These are phyloP conservation scores for Psix sp. DNA, from an alignment of 1,140 invertebrate species.

Conservation along the genomic window DNA sequence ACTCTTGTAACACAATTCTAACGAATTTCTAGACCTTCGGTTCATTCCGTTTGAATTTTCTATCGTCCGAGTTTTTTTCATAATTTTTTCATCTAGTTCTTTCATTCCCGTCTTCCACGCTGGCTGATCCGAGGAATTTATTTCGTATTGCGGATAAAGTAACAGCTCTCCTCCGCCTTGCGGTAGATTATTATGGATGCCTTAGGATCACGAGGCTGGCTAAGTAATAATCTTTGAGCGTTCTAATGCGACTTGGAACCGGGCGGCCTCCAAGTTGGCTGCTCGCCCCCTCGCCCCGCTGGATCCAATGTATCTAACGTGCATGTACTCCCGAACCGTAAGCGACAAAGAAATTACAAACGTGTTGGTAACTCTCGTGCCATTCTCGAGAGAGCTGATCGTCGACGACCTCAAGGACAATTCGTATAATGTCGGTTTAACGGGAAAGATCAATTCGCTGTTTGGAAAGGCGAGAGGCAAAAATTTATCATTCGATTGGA, in stretches of 20 bases:
- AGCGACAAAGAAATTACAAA: constrained; percentile 71
- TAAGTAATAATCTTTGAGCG: constrained; percentile 76
- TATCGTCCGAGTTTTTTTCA: background rate
- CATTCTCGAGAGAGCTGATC: constrained; percentile 64
- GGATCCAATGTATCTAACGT: constrained; percentile 59
- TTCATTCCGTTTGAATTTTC: background rate
- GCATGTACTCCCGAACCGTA: constrained; percentile 61
- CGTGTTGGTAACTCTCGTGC: constrained; percentile 63
- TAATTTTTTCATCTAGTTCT: constrained; percentile 18
- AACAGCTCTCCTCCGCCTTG: constrained; percentile 57
- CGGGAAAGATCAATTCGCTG: constrained; percentile 62
- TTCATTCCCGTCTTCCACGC: constrained; percentile 33
- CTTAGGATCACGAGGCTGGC: constrained; percentile 72
- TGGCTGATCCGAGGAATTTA: constrained; percentile 57
- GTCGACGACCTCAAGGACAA: constrained; percentile 70
- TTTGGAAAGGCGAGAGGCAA: constrained; percentile 62
- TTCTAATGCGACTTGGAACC: constrained; percentile 76
- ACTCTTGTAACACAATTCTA: no score
- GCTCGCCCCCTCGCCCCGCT: constrained; percentile 55
- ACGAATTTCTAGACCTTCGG: constrained; percentile 13
- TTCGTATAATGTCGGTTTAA: constrained; percentile 62
- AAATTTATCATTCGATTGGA: constrained; percentile 60
- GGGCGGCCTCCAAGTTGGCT: constrained; percentile 75
- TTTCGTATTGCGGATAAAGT: constrained; percentile 62
- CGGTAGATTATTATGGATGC: constrained; percentile 72